Percentiles rank a stretch among this genome's conserved stretches.
Conservation (phyloP, 2,113 vertebrate species). For the Notechis scutatus region DNA sequence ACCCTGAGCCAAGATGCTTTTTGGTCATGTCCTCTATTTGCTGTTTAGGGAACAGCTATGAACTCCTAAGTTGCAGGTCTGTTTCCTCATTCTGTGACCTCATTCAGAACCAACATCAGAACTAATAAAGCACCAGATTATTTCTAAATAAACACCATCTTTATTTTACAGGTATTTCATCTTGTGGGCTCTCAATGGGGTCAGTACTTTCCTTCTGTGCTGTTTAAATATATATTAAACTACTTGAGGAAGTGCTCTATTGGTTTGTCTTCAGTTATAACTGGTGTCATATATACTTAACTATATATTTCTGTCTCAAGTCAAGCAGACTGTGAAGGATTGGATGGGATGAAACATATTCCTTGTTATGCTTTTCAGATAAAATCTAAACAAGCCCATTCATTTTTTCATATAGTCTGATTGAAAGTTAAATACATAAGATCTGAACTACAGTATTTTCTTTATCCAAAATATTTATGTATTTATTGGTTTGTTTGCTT, state of each 20-base stretch:
- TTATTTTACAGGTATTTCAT: background rate
- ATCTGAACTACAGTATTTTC: background rate
- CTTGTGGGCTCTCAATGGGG: background rate
- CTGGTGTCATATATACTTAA: too few relatives aligned
- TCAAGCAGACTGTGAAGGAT: background rate
- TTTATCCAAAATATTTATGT: too few relatives aligned
- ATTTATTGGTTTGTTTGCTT: background rate
- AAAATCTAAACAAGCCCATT: background rate
- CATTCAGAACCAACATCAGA: background rate
- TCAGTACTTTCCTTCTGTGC: background rate
- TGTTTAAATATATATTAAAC: background rate
- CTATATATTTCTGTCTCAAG: too few relatives aligned
- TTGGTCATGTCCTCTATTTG: background rate
- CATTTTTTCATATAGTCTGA: background rate
- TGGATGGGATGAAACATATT: background rate
- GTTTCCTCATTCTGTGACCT: background rate
- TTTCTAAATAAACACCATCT: background rate
- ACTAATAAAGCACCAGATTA: background rate
- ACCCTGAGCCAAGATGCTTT: background rate
- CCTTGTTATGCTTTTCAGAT: background rate
- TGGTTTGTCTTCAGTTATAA: too few relatives aligned
- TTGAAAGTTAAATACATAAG: background rate
- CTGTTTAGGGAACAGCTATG: background rate
- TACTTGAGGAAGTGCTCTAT: too few relatives aligned
- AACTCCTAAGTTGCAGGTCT: background rate